These are phyloP conservation scores for Molossus alvarezi DNA, from an alignment of 2,797 vertebrate genomes.

Conservation along the genomic window DNA sequence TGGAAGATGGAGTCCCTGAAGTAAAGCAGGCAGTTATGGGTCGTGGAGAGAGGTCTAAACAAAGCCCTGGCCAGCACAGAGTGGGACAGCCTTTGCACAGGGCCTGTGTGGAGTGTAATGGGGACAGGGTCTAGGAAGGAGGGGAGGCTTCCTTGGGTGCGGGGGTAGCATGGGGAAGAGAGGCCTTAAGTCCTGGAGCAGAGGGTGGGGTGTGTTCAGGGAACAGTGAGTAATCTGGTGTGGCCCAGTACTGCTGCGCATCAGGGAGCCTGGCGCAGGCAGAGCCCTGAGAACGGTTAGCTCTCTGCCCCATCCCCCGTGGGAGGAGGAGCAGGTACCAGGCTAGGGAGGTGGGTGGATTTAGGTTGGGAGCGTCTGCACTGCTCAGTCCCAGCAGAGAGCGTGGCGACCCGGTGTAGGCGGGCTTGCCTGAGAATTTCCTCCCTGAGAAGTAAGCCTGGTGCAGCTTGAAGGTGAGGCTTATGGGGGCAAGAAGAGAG, in stretches of 20 bases:
- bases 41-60: not conserved
- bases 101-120: not conserved
- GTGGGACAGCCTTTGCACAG: not conserved
- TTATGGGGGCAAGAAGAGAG: not conserved
- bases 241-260: not conserved
- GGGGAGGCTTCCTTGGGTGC: not conserved
- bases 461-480: not conserved
- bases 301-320: not conserved
- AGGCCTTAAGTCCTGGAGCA: not conserved
- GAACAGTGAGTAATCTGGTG: slow-evolving; percentile 70
- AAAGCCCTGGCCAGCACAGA: not conserved
- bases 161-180: not conserved
- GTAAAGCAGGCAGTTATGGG: not conserved
- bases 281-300: not conserved
- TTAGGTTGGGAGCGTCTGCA: not conserved
- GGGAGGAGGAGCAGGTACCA: not conserved
- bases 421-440: not conserved
- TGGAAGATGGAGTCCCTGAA: not conserved
- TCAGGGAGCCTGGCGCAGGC: not conserved
- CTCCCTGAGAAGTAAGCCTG: not conserved
- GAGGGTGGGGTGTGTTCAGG: slow-evolving; percentile 54
- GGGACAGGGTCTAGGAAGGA: not conserved
- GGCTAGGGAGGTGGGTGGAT: not conserved
- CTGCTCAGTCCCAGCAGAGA: not conserved
- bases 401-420: not conserved